Evolutionary conservation across 2,888 invertebrate genomes (phyloP), one percentile per base, ranked within the genome.

Genomic region (Acanthacorydalis orientalis): DNA sequence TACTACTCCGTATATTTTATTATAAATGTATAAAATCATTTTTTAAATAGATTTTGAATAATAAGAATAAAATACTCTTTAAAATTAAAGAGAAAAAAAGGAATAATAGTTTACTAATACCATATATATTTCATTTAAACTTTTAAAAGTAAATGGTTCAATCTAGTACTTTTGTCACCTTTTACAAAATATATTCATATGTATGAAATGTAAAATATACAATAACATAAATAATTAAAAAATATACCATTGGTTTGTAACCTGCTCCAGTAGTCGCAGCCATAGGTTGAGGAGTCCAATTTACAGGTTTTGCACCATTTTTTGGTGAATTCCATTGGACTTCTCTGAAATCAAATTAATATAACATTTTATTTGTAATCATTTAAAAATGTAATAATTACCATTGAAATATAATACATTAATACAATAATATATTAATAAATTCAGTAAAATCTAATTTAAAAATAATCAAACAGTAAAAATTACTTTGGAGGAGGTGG

Each of bases 261-360:
- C 84, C 84, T 51, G 82, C 86, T 57, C 87, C 86, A 49, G 87
- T 87, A 52, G 88, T 88, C 50, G 86, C 86, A 57, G 86, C 85
- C 81, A 87, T 85, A 37, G 88, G 88, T 66, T 89, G 88, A 52
- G 88, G 88, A 56, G 78, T 82, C 89, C 88, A 89, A 54, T 78
- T 77, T 59, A 73, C 73, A 44, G 67, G 71, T 71, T 87, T 88
- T 54, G 84, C 81, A 50, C 81, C 78, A 66, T 84, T 86, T 72
- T 88, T 88, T 53, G 88, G 88, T 51, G 88, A 88, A 67, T 84
- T 88, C 88, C 88, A 89, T 72, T 87, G 86, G 72, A 88, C 83
- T 61, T 86, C 83, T 71, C 87, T 87, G 61, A 55, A 61, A 59
- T 51, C 52, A 48, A 49, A 37, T 9, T 37, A 37, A 35, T 35